Base-by-base conservation (phyloP, 2,797 vertebrate genomes). In the Nyctalus aviator region DNA sequence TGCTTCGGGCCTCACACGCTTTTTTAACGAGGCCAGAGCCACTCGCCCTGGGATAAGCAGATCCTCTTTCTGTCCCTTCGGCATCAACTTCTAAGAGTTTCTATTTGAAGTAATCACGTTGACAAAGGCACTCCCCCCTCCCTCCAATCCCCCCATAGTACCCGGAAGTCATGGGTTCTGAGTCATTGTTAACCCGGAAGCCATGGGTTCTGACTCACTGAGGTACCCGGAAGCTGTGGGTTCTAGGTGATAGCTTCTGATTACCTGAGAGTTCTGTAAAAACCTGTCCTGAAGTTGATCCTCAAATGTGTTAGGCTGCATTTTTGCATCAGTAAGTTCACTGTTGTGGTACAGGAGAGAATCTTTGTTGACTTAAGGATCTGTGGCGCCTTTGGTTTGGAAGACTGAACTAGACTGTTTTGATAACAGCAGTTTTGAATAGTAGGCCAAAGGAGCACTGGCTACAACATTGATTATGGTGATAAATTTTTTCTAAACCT, bases 21-120 rank as follows among this genome's bases (percentile, higher is more conserved):
- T 68, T 77, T 83, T 69, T 75, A 82, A 93, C 44, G 69, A 86
- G 90, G 85, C 92, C 66, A 90, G 66, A 90, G 71, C 59, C 14
- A 41, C 75, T 64, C 18, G 23, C 23, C 27, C 37, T 82, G 46
- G 68, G 13, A 69, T 14, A 30, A 48, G 69, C 41, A 76, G 89
- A 87, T 66, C 35, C 64, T 75, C 21, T 64, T 25, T 7, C 32
- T 76, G 55, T 75, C 73, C 35, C 71, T 69, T 72, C 1, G 9
- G 64, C 62, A 18, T 73, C 1, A 0, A 17, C 59, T 91, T 86
- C 46, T 86, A 30, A 69, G 68, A 75, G 69, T 48, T 82, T 73
- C 68, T 8, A 0, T 20, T 9, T 11, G 73, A 85, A 66, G 50
- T 64, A 14, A 13, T 73, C 71, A n/a, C 15, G 2, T 7, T 18